A percentile compares a stretch with the other conserved stretches of the same genome.
These are phyloP conservation scores for Xyrauchen texanus DNA, from an alignment of 2,113 vertebrate species.

Conservation along the genomic window DNA sequence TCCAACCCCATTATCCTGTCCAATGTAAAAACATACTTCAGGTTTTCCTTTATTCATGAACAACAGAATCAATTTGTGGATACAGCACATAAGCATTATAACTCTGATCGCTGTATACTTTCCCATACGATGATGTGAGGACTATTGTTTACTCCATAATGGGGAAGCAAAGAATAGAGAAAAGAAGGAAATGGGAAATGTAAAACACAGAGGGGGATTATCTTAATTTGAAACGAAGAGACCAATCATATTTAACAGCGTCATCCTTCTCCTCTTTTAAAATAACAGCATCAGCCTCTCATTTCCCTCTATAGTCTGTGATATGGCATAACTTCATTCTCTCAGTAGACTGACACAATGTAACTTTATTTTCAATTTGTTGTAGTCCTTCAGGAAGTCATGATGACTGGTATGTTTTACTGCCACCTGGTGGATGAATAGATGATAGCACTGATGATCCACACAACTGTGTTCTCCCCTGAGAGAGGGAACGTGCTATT, in stretches of 20 bases:
- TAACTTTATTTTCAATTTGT: constrained; percentile 33
- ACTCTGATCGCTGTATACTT: not conserved
- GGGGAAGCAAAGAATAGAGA: not conserved
- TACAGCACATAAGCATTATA: not conserved
- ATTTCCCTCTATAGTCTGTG: not conserved
- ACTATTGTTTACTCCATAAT: not conserved
- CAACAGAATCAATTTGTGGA: not conserved
- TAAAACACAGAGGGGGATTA: not conserved
- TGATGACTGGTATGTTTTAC: constrained; percentile 1
- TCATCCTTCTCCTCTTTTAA: not conserved
- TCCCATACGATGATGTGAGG: not conserved
- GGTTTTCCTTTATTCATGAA: not conserved
- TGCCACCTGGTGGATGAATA: constrained; percentile 9
- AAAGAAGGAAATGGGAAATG: not conserved
- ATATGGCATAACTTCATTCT: constrained; percentile 25
- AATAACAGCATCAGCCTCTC: not conserved
- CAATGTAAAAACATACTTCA: not conserved
- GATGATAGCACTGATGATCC: not conserved
- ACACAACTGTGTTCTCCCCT: too few relatives aligned
- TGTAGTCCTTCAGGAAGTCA: constrained; percentile 5
- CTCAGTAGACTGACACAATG: constrained; percentile 21
- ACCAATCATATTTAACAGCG: not conserved
- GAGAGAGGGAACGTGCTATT: not conserved
- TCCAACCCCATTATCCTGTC: too few relatives aligned
- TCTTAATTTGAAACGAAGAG: not conserved